A percentile compares a stretch with the other conserved stretches of the same genome.
These are phyloP conservation scores for Chrysina gloriosa DNA, from an alignment of 2,888 invertebrate species.

Conservation along the genomic window DNA sequence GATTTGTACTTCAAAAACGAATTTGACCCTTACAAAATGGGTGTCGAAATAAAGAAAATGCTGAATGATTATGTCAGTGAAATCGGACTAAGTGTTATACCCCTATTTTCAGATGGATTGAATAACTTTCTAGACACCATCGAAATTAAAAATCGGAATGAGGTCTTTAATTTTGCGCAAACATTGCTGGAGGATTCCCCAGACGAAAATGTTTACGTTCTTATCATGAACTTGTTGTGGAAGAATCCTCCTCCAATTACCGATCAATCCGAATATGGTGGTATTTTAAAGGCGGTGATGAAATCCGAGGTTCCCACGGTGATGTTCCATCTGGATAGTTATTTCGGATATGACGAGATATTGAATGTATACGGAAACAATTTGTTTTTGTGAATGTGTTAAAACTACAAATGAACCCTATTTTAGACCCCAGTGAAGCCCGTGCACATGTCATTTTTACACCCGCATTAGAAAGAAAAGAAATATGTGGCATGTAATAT, in stretches of 20 bases:
- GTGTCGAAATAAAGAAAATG: not conserved
- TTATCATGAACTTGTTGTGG: not conserved
- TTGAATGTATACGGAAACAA: no score
- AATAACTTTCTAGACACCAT: not conserved
- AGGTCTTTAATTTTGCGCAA: not conserved
- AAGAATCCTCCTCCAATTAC: not conserved
- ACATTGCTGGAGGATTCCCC: not conserved
- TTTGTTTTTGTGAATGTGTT: no score
- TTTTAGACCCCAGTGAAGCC: no score
- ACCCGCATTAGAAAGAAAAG: no score
- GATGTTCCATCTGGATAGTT: not conserved
- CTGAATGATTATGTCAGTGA: not conserved
- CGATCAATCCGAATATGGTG: not conserved
- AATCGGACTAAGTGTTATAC: not conserved
- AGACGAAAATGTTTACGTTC: not conserved
- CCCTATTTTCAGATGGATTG: not conserved
- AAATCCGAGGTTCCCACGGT: not conserved
- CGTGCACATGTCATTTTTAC: no score
- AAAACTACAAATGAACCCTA: no score
- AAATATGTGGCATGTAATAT: no score
- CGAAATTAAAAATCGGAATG: not conserved
- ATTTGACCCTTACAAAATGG: not conserved
- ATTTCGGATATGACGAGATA: no score
- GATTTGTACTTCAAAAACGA: constrained; percentile 1
- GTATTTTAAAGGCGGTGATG: not conserved